phyloP scores from a whole-genome alignment of 2,113 vertebrate species.

The Meleagris gallopavo region DNA sequence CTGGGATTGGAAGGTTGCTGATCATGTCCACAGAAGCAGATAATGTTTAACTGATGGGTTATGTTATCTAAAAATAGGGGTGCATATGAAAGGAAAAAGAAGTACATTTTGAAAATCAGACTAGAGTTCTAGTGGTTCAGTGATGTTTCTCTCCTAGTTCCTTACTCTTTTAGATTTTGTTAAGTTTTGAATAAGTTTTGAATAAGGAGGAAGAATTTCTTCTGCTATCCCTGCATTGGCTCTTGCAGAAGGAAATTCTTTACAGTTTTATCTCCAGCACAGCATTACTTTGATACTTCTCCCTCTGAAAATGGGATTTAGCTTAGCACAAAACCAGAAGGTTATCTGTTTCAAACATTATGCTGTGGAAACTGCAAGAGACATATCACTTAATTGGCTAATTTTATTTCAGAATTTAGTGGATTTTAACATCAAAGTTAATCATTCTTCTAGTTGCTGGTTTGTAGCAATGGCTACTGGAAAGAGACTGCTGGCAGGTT shows the following conservation, averaged over 20 bases:
- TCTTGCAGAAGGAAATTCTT: constrained; percentile 30
- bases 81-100: not conserved
- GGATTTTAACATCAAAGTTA: constrained; percentile 34
- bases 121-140: not conserved
- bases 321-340: constrained; percentile 54
- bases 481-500: not conserved
- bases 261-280: constrained; percentile 7
- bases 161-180: not conserved
- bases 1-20: not conserved
- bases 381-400: constrained; percentile 44
- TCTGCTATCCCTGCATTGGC: not conserved
- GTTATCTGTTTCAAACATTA: constrained; percentile 50
- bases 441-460: not conserved
- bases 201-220: constrained; percentile 3
- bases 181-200: not conserved
- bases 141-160: not conserved
- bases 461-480: constrained; percentile 21
- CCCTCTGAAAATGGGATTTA: constrained; percentile 15
- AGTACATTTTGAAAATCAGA: not conserved
- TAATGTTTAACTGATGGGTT: not conserved
- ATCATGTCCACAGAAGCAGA: not conserved
- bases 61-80: not conserved
- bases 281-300: not conserved
- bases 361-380: constrained; percentile 32
- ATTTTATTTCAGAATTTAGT: constrained; percentile 22